Percentiles rank a stretch among this genome's conserved stretches.
Evolutionary conservation across 2,113 vertebrate species (phyloP).

Genomic region (Actenoides lindsayi): DNA sequence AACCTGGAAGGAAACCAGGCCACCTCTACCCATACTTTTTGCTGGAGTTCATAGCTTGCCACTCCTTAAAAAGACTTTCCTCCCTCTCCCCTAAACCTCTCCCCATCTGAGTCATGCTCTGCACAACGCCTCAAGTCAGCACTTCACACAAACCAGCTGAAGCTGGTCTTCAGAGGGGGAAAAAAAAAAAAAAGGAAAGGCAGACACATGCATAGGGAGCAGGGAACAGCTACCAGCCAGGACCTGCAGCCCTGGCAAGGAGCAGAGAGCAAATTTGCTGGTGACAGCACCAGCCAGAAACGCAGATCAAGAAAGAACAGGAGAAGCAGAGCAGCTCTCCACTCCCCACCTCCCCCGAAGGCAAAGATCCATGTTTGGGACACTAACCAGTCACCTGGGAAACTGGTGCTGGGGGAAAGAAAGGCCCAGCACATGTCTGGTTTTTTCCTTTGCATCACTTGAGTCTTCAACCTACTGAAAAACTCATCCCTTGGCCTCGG

Average conservation of each 20-base stretch:
- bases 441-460: not conserved
- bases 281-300: constrained; percentile 17
- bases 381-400: not conserved
- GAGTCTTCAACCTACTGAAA: not conserved
- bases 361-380: not conserved
- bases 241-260: constrained; percentile 37
- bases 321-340: not conserved
- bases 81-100: not conserved
- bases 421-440: not conserved
- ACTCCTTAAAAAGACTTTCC: not conserved
- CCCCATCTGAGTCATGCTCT: not conserved
- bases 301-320: not conserved
- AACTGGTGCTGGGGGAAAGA: not conserved
- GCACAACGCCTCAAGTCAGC: not conserved
- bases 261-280: not conserved
- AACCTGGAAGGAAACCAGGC: not conserved
- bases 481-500: not conserved
- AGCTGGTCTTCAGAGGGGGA: not conserved
- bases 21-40: not conserved
- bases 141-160: not conserved
- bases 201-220: not conserved
- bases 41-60: not conserved
- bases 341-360: not conserved
- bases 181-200: not conserved
- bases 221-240: not conserved